Percentiles rank a stretch among this genome's conserved stretches.
Evolutionary conservation across 2,797 vertebrate genomes (phyloP).

Genomic region (Coccyzus lansbergi): DNA sequence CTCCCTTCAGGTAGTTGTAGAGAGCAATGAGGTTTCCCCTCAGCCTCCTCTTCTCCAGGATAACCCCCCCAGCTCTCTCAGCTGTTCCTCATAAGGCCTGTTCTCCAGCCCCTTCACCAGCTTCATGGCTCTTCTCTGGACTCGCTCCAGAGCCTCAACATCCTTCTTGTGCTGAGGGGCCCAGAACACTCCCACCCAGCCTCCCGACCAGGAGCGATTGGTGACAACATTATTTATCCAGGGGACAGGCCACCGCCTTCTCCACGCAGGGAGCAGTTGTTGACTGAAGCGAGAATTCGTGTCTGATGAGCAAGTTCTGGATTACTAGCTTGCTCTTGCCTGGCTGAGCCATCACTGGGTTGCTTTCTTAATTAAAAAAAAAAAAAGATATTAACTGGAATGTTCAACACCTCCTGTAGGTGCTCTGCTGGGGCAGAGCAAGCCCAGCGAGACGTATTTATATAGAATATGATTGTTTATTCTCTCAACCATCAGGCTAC

Average conservation of each 20-base stretch:
- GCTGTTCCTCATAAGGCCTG: too few species aligned
- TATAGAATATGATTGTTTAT: background rate
- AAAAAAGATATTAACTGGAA: background rate
- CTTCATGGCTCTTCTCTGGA: too few species aligned
- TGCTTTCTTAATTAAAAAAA: background rate
- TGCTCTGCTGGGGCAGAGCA: background rate
- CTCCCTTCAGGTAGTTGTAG: too few species aligned
- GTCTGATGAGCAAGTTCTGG: background rate
- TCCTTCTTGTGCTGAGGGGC: too few species aligned
- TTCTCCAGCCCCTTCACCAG: too few species aligned
- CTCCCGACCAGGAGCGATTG: background rate
- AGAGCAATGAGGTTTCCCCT: too few species aligned
- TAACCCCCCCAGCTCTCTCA: too few species aligned
- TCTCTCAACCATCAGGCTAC: background rate
- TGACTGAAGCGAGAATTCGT: background rate
- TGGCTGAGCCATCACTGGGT: background rate
- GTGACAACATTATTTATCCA: background rate
- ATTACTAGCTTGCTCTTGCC: background rate
- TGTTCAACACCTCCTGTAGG: fast-evolving
- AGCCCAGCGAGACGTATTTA: background rate
- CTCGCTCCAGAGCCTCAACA: too few species aligned
- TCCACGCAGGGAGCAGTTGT: too few species aligned
- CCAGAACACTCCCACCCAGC: too few species aligned
- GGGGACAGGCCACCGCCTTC: background rate
- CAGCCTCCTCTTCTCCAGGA: too few species aligned